Percentiles rank a stretch among this genome's conserved stretches.
Conservation (phyloP, 2,113 vertebrate species). For the Tragulus kanchil region DNA sequence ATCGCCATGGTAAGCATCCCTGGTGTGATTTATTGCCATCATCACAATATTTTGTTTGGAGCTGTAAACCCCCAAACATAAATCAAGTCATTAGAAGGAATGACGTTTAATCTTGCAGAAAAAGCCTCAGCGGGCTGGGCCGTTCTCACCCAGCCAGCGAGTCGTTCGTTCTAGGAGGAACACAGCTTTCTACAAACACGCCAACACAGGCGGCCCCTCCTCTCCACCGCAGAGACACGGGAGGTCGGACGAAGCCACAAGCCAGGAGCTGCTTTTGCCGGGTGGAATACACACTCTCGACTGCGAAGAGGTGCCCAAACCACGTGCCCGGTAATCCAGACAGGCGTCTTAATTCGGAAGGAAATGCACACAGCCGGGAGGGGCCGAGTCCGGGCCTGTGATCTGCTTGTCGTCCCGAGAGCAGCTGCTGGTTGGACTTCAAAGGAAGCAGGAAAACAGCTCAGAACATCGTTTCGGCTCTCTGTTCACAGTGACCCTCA, state of each 20-base stretch:
- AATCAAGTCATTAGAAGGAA: constrained; percentile 82
- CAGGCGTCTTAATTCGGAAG: neutral
- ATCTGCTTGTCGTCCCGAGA: neutral
- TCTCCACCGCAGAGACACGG: neutral
- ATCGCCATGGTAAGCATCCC: constrained; percentile 62
- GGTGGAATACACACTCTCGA: neutral
- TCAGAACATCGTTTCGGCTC: neutral
- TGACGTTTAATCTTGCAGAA: constrained; percentile 81
- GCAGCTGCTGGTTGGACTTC: constrained; percentile 30
- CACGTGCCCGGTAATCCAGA: rapidly evolving
- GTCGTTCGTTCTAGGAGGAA: constrained; percentile 62
- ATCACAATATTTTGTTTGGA: constrained; percentile 82
- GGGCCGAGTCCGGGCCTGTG: neutral
- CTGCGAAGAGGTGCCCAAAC: neutral
- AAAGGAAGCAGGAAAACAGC: constrained; percentile 61
- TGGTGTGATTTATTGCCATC: constrained; percentile 70
- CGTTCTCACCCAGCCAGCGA: neutral
- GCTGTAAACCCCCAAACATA: constrained; percentile 76
- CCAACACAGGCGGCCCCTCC: neutral
- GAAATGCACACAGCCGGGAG: neutral
- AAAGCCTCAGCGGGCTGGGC: constrained; percentile 69
- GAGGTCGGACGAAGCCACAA: neutral
- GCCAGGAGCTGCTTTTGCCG: neutral
- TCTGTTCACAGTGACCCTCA: neutral
- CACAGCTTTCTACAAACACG: neutral